Conservation (phyloP, 2,113 vertebrate species). For the Elephas maximus region DNA sequence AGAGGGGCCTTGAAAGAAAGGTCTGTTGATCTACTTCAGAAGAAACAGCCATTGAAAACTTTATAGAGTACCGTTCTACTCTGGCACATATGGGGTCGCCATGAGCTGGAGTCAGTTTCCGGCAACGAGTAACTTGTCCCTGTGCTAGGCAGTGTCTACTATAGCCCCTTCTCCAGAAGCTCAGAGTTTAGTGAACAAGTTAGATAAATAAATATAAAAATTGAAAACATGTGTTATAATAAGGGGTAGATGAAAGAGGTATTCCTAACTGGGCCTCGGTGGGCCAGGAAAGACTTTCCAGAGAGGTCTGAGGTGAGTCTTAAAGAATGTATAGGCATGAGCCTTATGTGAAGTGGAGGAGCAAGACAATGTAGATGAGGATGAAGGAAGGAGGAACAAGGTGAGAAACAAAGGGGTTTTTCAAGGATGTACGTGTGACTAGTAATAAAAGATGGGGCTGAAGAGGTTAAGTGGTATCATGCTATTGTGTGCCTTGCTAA, state of each 20-base stretch:
- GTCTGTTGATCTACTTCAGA: no score
- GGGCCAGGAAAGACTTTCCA: neutral
- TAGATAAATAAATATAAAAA: conserved; percentile 21
- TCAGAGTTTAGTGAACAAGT: neutral
- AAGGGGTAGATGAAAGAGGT: neutral
- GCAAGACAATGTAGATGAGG: neutral
- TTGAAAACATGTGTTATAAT: conserved; percentile 12
- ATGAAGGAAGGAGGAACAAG: neutral
- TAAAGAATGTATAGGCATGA: neutral
- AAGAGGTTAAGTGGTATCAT: neutral
- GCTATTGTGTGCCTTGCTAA: neutral
- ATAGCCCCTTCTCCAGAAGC: neutral
- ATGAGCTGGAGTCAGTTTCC: no score
- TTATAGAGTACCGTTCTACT: no score
- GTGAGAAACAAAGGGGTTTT: neutral
- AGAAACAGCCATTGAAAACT: no score
- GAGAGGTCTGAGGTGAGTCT: neutral
- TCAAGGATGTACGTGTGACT: neutral
- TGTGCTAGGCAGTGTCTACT: neutral
- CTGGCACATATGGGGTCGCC: no score
- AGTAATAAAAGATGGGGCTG: neutral
- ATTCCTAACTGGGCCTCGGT: neutral
- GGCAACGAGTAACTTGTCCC: no score
- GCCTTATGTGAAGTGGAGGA: neutral
- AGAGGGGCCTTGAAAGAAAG: no score